A percentile compares a stretch with the other conserved stretches of the same genome.
These are phyloP conservation scores for Zosterops pallidus DNA, from an alignment of 2,113 vertebrate species.

Conservation along the genomic window DNA sequence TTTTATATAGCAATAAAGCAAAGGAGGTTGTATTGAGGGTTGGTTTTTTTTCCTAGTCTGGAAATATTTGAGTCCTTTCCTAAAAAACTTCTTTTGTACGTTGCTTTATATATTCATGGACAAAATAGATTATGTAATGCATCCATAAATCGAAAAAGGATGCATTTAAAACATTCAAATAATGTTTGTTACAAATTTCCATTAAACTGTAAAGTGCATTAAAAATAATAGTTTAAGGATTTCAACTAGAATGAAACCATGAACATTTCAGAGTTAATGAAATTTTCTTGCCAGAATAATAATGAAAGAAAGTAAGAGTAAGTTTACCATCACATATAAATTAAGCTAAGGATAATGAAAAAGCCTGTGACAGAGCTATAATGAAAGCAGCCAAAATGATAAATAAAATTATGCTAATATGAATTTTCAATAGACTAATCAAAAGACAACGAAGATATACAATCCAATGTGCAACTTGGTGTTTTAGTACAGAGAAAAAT, in stretches of 20 bases:
- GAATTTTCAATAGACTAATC: neutral
- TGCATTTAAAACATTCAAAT: neutral
- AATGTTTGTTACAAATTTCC: neutral
- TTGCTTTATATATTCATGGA: neutral
- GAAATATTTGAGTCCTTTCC: neutral
- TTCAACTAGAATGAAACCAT: neutral
- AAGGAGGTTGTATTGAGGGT: accelerated
- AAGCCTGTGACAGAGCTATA: neutral
- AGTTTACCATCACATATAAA: neutral
- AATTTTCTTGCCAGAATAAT: neutral
- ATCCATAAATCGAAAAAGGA: neutral
- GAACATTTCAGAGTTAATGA: neutral
- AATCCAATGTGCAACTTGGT: neutral
- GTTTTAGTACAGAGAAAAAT: neutral
- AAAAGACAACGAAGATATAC: neutral
- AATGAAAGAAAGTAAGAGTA: neutral
- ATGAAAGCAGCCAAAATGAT: neutral
- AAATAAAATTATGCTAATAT: neutral
- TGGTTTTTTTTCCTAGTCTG: neutral
- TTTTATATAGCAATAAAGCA: neutral
- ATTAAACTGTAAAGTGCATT: neutral
- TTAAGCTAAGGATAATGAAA: neutral
- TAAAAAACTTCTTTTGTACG: neutral
- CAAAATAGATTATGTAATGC: neutral
- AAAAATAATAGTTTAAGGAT: neutral